Percentiles rank a stretch among this genome's conserved stretches.
These are phyloP conservation scores for Nymphalis urticae DNA, from an alignment of 2,888 invertebrate species.

Conservation along the genomic window DNA sequence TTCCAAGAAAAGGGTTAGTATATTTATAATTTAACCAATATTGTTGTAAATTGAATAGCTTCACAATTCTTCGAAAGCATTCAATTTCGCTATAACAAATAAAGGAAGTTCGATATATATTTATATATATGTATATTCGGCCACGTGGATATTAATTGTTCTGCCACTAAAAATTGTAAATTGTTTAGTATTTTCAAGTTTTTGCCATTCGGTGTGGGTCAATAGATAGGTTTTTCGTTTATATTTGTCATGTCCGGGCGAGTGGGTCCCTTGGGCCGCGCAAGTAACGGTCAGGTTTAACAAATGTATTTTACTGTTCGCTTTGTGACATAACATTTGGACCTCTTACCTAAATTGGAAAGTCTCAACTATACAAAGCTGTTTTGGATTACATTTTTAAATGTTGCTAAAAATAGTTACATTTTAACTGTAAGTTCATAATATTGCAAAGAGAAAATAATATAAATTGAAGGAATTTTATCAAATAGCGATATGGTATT, in stretches of 20 bases:
- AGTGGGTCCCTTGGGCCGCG: slow-evolving; percentile 50
- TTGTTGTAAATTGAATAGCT: no score
- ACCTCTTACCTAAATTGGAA: slow-evolving; percentile 69
- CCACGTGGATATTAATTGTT: no score
- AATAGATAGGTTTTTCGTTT: slow-evolving; percentile 53
- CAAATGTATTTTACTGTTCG: slow-evolving; percentile 67
- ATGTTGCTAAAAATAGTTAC: background rate
- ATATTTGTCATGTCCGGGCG: slow-evolving; percentile 54
- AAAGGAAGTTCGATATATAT: no score
- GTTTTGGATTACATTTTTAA: slow-evolving; percentile 47
- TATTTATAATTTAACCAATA: no score
- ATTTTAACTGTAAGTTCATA: background rate
- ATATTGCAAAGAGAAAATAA: background rate
- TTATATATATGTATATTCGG: no score
- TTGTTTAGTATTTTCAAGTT: slow-evolving; percentile 9
- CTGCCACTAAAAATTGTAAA: background rate
- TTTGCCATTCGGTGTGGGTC: slow-evolving; percentile 1
- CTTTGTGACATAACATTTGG: slow-evolving; percentile 60
- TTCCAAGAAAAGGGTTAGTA: no score
- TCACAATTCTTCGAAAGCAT: no score
- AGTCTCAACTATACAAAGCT: slow-evolving; percentile 62
- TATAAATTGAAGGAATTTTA: no score
- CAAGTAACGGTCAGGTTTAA: slow-evolving; percentile 64
- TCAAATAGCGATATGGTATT: no score
- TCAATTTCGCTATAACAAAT: no score